Base-by-base conservation (phyloP, 2,797 vertebrate species). In the Lutjanus campechanus region DNA sequence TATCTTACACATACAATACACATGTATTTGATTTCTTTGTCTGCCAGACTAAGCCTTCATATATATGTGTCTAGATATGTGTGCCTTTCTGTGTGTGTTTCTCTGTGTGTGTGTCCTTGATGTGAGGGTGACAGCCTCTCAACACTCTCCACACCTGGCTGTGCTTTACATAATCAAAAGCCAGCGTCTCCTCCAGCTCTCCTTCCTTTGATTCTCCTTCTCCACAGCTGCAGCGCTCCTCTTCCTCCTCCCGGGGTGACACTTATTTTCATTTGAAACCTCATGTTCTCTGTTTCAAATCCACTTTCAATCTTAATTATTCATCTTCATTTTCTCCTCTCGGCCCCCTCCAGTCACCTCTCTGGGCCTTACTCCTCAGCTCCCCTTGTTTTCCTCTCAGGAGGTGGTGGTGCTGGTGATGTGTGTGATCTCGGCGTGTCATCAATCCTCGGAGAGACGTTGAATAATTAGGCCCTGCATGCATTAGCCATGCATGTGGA, bases 401-500 rank as follows among this genome's bases (percentile, higher is more conserved):
- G 83, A 82, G 84, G 83, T 76, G 82, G 63, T 19, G 68, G 60
- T 67, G 81, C 58, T 55, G 58, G 56, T 64, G 71, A 62, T 83
- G 68, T 73, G 76, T 82, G 85, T 87, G 81, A 90, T 89, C 80
- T 84, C 53, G 16, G 58, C 19, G 17, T 82, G 82, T 81, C 82
- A 91, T 90, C 85, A 71, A 68, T 90, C 81, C 70, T 78, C 69
- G 0, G 16, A 6, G 17, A 83, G 89, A 86, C 69, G n/a, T 81
- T 79, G 85, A 90, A 90, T 90, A 83, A 91, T 90, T 81, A 84
- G 71, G 7, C 74, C 68, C 79, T 73, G 69, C 55, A 46, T 86
- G 46, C 63, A 67, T 80, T 80, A 76, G 11, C 11, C 40, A 15
- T 40, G 58, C 62, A 65, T 49, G 73, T 20, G 59, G 76, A 83